phyloP scores from a whole-genome alignment of 2,888 invertebrate species.

The Ormyrus labotus region DNA sequence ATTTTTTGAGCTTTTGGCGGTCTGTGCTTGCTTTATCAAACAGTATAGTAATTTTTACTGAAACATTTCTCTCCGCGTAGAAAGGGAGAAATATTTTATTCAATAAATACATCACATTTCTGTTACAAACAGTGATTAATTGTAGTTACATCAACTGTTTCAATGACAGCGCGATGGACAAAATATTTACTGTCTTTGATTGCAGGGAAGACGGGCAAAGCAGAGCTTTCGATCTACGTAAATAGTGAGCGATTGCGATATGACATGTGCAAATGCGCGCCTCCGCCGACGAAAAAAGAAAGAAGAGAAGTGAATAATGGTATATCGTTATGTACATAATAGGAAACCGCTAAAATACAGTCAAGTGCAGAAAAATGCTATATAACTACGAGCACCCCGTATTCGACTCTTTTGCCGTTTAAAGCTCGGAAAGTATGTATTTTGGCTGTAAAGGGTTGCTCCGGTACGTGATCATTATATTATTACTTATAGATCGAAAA shows the following conservation, averaged over 20 bases:
- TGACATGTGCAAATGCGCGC: conserved; percentile 13
- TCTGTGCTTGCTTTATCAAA: no score
- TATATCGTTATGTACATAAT: conserved; percentile 43
- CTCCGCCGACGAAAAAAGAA: conserved; percentile 16
- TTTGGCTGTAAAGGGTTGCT: conserved; percentile 35
- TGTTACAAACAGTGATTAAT: no score
- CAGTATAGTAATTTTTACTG: no score
- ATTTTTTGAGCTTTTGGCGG: no score
- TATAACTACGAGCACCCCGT: conserved; percentile 29
- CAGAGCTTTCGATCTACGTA: no score
- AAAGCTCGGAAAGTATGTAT: conserved; percentile 36
- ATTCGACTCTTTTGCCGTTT: conserved; percentile 39
- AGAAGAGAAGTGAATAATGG: conserved; percentile 38
- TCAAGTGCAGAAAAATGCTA: conserved; percentile 33
- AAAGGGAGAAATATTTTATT: no score
- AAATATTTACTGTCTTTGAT: no score
- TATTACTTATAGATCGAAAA: conserved; percentile 34
- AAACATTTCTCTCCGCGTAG: no score
- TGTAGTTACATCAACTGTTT: no score
- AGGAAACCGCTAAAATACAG: conserved; percentile 39
- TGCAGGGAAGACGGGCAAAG: no score
- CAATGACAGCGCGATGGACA: no score
- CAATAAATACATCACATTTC: no score
- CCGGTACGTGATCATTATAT: conserved; percentile 29
- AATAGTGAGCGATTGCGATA: not conserved